Conservation (phyloP, 2,888 invertebrate genomes). For the Alloscopus bannaensis region DNA sequence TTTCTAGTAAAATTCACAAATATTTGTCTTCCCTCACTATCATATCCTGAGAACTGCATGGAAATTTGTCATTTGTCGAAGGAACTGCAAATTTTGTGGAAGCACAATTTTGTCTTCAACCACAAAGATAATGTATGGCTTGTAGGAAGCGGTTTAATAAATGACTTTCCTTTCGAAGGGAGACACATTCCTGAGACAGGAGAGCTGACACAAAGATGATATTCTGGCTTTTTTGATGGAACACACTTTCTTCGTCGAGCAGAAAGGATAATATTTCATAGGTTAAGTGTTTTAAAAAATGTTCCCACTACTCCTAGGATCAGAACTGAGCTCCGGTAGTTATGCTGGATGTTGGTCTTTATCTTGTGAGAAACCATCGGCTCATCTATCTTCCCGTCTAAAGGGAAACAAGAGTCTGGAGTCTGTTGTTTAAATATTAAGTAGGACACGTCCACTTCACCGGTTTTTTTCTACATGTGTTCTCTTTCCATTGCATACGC, state of each 20-base stretch:
- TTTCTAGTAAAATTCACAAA: too few species aligned
- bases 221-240: not conserved
- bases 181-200: not conserved
- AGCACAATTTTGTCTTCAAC: not conserved
- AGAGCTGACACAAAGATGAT: not conserved
- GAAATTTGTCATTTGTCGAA: not conserved
- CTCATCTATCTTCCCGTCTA: conserved; percentile 34
- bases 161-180: not conserved
- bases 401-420: conserved; percentile 12
- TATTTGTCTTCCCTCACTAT: not conserved
- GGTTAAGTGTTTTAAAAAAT: conserved; percentile 10
- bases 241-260: not conserved
- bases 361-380: not conserved
- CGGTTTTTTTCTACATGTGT: not conserved
- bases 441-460: conserved; percentile 34
- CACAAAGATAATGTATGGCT: not conserved
- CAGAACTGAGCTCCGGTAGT: not conserved
- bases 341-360: not conserved
- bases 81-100: not conserved
- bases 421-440: conserved; percentile 38
- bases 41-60: not conserved
- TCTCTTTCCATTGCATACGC: too few species aligned
- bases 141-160: conserved; percentile 2
- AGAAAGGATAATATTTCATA: not conserved
- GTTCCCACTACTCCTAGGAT: not conserved